A percentile compares a stretch with the other conserved stretches of the same genome.
Evolutionary conservation across 2,797 vertebrate genomes (phyloP).

Genomic region (Rhinoraja longicauda): DNA sequence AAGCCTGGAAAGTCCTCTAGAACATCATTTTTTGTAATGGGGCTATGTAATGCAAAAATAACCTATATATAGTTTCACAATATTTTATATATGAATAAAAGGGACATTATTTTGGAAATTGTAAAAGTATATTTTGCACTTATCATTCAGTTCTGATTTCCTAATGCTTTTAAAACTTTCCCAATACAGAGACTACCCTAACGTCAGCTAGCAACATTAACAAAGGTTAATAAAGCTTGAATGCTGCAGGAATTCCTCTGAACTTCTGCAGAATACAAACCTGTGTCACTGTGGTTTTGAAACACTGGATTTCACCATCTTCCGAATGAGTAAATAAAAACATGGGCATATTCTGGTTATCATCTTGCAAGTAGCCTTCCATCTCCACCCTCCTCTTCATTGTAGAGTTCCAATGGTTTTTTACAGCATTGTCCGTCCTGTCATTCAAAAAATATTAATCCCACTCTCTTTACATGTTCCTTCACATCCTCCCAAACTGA

Average conservation of each 20-base stretch:
- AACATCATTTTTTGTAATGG: no score
- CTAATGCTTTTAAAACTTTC: background rate
- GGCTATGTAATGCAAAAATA: constrained; percentile 41
- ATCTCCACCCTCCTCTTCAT: constrained; percentile 93
- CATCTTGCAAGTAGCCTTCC: constrained; percentile 70
- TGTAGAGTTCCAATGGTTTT: constrained; percentile 98
- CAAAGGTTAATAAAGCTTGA: background rate
- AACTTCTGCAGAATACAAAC: background rate
- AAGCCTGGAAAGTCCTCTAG: background rate
- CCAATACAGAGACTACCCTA: background rate
- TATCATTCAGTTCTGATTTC: background rate
- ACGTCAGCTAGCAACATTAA: background rate
- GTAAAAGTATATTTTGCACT: background rate
- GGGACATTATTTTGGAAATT: constrained; percentile 40
- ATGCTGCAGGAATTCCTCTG: background rate
- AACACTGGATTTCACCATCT: constrained; percentile 52
- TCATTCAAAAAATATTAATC: background rate
- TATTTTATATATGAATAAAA: constrained; percentile 52
- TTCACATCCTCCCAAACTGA: no score
- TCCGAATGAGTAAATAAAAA: constrained; percentile 51
- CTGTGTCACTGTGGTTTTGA: constrained; percentile 52
- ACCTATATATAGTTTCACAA: constrained; percentile 51
- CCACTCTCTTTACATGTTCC: no score
- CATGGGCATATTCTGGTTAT: constrained; percentile 48
- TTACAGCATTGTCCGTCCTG: constrained; percentile 97